A percentile compares a stretch with the other conserved stretches of the same genome.
Evolutionary conservation across 30 jellyfish, hydroid and myxozoan genomes (phyloP).

Genomic region (Hydractinia echinata): DNA sequence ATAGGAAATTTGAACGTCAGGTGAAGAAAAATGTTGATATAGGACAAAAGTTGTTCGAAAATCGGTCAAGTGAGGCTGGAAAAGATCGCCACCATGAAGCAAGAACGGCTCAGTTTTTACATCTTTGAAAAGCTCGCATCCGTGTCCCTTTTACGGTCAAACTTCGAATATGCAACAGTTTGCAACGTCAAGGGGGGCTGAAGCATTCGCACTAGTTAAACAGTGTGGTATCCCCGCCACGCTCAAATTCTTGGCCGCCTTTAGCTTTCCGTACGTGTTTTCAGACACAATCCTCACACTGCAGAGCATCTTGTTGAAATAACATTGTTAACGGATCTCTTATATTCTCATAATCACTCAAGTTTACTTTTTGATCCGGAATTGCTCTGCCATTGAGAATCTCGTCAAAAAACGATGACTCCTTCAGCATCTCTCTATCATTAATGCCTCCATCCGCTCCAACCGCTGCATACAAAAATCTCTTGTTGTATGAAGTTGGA

Average conservation of each 20-base stretch:
- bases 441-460: constrained; percentile 4
- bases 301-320: background rate
- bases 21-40: background rate
- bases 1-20: background rate
- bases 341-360: background rate
- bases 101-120: background rate
- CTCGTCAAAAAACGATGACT: background rate
- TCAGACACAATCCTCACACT: background rate
- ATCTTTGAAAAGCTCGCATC: constrained; percentile 12
- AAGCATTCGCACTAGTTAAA: too few relatives aligned
- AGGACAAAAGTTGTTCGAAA: constrained; percentile 7
- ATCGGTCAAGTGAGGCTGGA: background rate
- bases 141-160: constrained; percentile 1
- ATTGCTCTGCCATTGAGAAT: background rate
- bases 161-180: constrained; percentile 4
- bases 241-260: too few relatives aligned
- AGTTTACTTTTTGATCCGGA: background rate
- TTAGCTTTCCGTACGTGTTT: background rate
- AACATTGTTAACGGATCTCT: background rate
- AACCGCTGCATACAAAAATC: constrained; percentile 4
- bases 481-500: constrained; percentile 1
- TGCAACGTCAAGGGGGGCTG: too few relatives aligned
- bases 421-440: too few relatives aligned
- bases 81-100: constrained; percentile 12
- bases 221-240: too few relatives aligned